Base-by-base conservation (phyloP, 1,140 invertebrate species). In the Megalonaias nervosa region DNA sequence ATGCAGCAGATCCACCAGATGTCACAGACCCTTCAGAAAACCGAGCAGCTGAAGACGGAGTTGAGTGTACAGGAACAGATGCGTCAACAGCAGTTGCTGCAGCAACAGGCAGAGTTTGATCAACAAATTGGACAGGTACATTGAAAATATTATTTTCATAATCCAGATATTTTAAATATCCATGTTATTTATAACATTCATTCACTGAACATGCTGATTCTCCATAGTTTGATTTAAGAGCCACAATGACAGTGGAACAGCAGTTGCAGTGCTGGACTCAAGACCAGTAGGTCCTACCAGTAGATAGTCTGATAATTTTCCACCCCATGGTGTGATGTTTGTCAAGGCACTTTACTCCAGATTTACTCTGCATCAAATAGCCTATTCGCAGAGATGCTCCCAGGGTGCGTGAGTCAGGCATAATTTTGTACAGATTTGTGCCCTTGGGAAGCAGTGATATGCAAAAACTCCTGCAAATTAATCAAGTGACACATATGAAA, bases 51-150 rank as follows among this genome's bases (percentile, higher is more conserved):
- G 21, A 86, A 86, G 65, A 79, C 80, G 69, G 86, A 90, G 74
- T 78, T 89, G 19, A 84, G 68, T 19, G 80, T 82, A 19, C 83
- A 95, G 84, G 89, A 90, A 69, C 76, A 84, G 65, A 48, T 48
- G 38, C 65, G 85, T 1, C 82, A 81, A 4, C 81, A 85, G 31
- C 68, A 87, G 38, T 66, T 87, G 48, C 84, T 95, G 92, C 94
- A 90, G 68, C 88, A 91, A 71, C 88, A 90, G 48, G 95, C 95
- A 67, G 94, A 95, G 84, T 95, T 96, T 89, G 94, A 96, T 86
- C 94, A 95, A 89, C 91, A 91, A 74, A 88, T 89, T 67, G 86
- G 82, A 70, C 86, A 89, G 76, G 89, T 89, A 80, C n/a, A 77
- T 23, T 0, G 38, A 48, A 6, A 48, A 48, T 48, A 48, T 31